These are phyloP conservation scores for Myotis davidii DNA, from an alignment of 2,113 vertebrate species.

Conservation along the genomic window DNA sequence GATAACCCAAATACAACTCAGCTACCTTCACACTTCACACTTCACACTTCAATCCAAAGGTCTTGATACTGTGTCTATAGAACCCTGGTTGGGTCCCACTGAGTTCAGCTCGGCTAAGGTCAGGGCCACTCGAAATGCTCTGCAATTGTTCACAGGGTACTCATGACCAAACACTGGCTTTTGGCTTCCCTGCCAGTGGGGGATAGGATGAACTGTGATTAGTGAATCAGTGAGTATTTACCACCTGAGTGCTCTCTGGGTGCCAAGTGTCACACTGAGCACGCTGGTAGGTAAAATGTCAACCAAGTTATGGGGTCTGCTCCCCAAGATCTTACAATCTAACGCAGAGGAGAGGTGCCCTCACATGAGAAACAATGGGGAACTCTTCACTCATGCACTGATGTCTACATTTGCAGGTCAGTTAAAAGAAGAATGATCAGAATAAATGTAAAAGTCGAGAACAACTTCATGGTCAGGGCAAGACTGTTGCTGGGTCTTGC, in stretches of 20 bases:
- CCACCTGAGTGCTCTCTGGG: background rate
- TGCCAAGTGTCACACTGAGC: background rate
- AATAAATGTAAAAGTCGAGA: background rate
- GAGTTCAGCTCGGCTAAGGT: background rate
- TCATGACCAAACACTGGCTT: background rate
- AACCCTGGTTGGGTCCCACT: background rate
- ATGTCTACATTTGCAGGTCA: background rate
- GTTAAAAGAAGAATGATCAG: background rate
- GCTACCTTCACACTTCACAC: background rate
- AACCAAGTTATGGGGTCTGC: background rate
- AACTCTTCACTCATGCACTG: background rate
- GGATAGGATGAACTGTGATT: background rate
- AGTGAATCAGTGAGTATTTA: background rate
- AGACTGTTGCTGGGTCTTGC: background rate
- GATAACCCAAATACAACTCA: slow-evolving; percentile 20
- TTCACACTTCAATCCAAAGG: background rate
- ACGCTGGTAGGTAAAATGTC: background rate
- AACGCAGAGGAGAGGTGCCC: background rate
- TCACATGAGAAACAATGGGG: background rate
- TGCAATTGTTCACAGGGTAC: background rate
- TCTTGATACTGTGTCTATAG: background rate
- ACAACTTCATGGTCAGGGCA: background rate
- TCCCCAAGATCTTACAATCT: background rate
- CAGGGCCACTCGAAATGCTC: background rate
- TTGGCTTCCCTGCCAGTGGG: background rate